A percentile compares a stretch with the other conserved stretches of the same genome.
Evolutionary conservation across 2,797 vertebrate species (phyloP).

Genomic region (Sebastes cheni): DNA sequence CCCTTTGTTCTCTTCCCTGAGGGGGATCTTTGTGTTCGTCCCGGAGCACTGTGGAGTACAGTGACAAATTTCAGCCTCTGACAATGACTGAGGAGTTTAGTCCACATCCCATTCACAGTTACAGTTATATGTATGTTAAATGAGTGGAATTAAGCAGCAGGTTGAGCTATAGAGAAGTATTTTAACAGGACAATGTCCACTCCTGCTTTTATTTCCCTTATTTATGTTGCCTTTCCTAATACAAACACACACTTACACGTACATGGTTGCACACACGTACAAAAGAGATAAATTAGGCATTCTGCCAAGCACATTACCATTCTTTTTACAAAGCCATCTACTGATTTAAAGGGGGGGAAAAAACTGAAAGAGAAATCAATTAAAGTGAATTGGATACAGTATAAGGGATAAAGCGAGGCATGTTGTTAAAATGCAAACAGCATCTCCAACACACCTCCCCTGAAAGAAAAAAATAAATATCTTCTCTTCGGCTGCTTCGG

Average conservation of each 20-base stretch:
- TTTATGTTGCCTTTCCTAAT: neutral
- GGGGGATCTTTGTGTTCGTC: slow-evolving; percentile 89
- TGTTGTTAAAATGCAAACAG: slow-evolving; percentile 91
- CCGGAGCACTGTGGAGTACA: slow-evolving; percentile 85
- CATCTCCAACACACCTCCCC: slow-evolving; percentile 84
- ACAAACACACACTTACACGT: slow-evolving; percentile 68
- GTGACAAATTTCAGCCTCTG: slow-evolving; percentile 85
- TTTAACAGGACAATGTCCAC: slow-evolving; percentile 32
- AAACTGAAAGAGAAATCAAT: slow-evolving; percentile 88
- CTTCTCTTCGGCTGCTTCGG: slow-evolving; percentile 83
- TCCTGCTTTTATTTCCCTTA: neutral
- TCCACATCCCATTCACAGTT: slow-evolving; percentile 78
- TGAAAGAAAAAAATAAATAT: slow-evolving; percentile 25
- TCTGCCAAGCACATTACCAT: slow-evolving; percentile 84
- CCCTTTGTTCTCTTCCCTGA: slow-evolving; percentile 88
- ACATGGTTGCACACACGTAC: slow-evolving; percentile 13
- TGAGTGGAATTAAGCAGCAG: slow-evolving; percentile 54
- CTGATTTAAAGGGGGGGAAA: slow-evolving; percentile 85
- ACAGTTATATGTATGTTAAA: slow-evolving; percentile 54
- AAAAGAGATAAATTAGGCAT: slow-evolving; percentile 80
- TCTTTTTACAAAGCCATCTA: slow-evolving; percentile 87
- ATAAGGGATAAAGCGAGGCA: slow-evolving; percentile 82
- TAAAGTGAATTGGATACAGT: slow-evolving; percentile 92
- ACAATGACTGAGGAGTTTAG: slow-evolving; percentile 83
- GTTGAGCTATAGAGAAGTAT: slow-evolving; percentile 37